phyloP scores from a whole-genome alignment of 2,888 invertebrate species.

The Ochropleura plecta region DNA sequence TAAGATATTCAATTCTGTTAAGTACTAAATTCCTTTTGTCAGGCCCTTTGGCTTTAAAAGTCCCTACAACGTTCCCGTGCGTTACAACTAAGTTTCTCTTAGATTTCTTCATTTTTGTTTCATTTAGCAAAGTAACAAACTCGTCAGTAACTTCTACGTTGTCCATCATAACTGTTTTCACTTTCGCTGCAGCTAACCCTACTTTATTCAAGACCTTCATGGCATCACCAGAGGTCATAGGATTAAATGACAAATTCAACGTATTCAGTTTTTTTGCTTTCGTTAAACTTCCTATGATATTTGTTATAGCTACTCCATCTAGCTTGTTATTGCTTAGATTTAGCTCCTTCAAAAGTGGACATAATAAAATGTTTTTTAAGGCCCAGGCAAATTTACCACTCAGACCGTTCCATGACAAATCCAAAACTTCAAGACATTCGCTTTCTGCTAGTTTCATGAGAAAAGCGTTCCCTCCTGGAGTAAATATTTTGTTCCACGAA shows the following conservation, averaged over 20 bases:
- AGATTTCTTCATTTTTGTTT: constrained; percentile 66
- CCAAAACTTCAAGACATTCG: constrained; percentile 70
- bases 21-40: constrained; percentile 77
- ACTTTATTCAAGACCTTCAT: constrained; percentile 71
- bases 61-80: constrained; percentile 72
- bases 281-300: constrained; percentile 62
- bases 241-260: constrained; percentile 80
- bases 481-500: constrained; percentile 80
- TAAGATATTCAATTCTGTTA: constrained; percentile 76
- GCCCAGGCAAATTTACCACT: constrained; percentile 71
- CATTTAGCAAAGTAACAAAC: constrained; percentile 70
- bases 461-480: constrained; percentile 69
- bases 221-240: constrained; percentile 76
- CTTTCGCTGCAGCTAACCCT: constrained; percentile 67
- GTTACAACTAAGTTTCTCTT: constrained; percentile 71
- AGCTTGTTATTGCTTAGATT: constrained; percentile 80
- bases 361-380: constrained; percentile 70
- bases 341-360: constrained; percentile 71
- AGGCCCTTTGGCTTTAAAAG: constrained; percentile 62
- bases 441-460: constrained; percentile 73
- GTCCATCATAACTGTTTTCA: constrained; percentile 75
- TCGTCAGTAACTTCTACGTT: constrained; percentile 73
- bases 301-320: constrained; percentile 69
- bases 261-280: constrained; percentile 75
- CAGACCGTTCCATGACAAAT: constrained; percentile 81